Conservation (phyloP, 1,140 invertebrate genomes). For the Heliconius melpomene region DNA sequence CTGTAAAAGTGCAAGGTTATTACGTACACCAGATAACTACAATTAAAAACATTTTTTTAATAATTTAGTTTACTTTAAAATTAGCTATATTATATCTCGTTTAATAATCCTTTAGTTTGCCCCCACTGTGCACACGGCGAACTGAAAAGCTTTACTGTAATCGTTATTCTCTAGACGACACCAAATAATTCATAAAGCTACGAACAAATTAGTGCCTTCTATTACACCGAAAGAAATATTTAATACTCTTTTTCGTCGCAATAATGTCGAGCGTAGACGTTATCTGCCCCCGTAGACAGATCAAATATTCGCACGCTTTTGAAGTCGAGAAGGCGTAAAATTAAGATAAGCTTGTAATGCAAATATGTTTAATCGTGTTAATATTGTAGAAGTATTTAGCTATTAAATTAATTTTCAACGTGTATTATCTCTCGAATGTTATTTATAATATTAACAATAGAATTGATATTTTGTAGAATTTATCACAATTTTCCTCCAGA, state of each 20-base stretch:
- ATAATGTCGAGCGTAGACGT: slow-evolving; percentile 67
- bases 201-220: slow-evolving; percentile 42
- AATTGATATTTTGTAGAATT: background rate
- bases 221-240: slow-evolving; percentile 41
- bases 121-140: background rate
- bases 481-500: background rate
- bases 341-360: slow-evolving; percentile 65
- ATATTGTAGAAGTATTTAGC: slow-evolving; percentile 11
- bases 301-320: slow-evolving; percentile 67
- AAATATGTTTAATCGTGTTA: slow-evolving; percentile 34
- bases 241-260: slow-evolving; percentile 57
- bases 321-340: slow-evolving; percentile 63
- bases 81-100: background rate
- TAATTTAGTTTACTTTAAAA: background rate
- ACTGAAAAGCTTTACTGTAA: background rate
- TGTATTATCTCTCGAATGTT: background rate
- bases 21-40: no score
- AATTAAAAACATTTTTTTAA: no score
- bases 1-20: background rate
- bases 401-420: background rate
- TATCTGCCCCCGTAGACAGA: slow-evolving; percentile 65
- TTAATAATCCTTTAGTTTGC: background rate
- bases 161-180: slow-evolving; percentile 22
- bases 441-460: background rate
- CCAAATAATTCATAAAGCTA: slow-evolving; percentile 50